These are phyloP conservation scores for Notolepis coatsorum DNA, from an alignment of 2,797 vertebrate species.

Conservation along the genomic window DNA sequence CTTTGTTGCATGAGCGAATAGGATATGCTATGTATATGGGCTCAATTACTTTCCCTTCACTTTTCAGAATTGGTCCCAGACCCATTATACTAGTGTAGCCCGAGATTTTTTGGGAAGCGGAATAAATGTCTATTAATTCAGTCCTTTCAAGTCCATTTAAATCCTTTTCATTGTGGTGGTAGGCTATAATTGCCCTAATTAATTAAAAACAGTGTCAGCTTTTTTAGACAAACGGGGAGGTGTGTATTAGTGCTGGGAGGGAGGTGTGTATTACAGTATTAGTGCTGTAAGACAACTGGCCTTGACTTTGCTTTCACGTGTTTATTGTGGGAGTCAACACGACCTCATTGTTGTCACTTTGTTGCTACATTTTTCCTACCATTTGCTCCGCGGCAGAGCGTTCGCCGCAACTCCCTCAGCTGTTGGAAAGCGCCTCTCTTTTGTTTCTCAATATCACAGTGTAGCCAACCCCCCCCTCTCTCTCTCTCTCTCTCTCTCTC, in stretches of 20 bases:
- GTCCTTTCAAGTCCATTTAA: constrained; percentile 2
- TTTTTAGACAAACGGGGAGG: constrained; percentile 26
- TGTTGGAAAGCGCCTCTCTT: background rate
- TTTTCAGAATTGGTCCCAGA: too few relatives aligned
- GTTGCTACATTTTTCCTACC: constrained; percentile 20
- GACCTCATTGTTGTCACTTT: constrained; percentile 4
- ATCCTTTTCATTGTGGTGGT: too few relatives aligned
- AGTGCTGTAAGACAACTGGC: constrained; percentile 32
- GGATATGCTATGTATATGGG: too few relatives aligned
- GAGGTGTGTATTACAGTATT: background rate
- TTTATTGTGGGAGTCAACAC: constrained; percentile 47
- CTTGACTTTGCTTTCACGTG: constrained; percentile 39
- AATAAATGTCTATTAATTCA: constrained; percentile 29
- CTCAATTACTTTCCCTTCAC: too few relatives aligned
- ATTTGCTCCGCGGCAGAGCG: constrained; percentile 21
- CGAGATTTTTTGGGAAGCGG: constrained; percentile 8
- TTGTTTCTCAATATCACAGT: background rate
- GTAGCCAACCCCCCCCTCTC: too few relatives aligned
- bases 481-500: too few relatives aligned
- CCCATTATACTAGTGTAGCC: background rate
- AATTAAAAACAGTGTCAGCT: too few relatives aligned
- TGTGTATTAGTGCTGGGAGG: too few relatives aligned
- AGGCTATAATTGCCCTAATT: too few relatives aligned
- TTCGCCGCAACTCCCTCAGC: constrained; percentile 11
- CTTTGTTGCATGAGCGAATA: too few relatives aligned